Percentiles rank a stretch among this genome's conserved stretches.
Evolutionary conservation across 2,888 invertebrate genomes (phyloP).

Genomic region (Drosophila testacea): DNA sequence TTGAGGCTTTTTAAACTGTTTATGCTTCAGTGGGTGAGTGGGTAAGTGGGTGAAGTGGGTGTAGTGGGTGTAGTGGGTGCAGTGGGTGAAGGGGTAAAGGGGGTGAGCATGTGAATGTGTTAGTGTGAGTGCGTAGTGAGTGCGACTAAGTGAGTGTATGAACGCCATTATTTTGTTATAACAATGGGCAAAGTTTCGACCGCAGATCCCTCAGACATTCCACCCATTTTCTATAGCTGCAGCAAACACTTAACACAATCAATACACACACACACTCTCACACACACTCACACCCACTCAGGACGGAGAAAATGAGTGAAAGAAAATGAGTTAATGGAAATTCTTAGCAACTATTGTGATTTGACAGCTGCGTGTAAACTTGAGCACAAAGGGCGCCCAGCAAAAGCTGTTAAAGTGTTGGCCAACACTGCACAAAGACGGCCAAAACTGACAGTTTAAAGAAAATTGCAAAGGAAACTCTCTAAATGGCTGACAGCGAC

Average conservation of each 20-base stretch:
- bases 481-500: constrained; percentile 20
- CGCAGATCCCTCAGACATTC: constrained; percentile 11
- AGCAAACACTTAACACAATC: constrained; percentile 74
- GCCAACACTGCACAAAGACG: constrained; percentile 58
- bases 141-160: constrained; percentile 41
- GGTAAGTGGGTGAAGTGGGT: too few species aligned
- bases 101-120: constrained; percentile 24
- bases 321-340: constrained; percentile 80
- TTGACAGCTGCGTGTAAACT: constrained; percentile 80
- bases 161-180: constrained; percentile 77
- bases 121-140: too few species aligned
- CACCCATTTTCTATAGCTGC: constrained; percentile 30
- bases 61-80: too few species aligned
- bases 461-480: constrained; percentile 54
- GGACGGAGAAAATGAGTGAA: constrained; percentile 57
- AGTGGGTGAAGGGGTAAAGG: constrained; percentile 21
- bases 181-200: constrained; percentile 72
- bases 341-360: constrained; percentile 80
- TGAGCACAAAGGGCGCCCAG: constrained; percentile 60
- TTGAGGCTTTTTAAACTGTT: constrained; percentile 77
- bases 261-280: constrained; percentile 66
- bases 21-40: constrained; percentile 47
- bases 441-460: constrained; percentile 59
- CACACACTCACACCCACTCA: constrained; percentile 28
- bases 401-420: constrained; percentile 59